Conservation (phyloP, 2,797 vertebrate species). For the Danio kyathit region DNA sequence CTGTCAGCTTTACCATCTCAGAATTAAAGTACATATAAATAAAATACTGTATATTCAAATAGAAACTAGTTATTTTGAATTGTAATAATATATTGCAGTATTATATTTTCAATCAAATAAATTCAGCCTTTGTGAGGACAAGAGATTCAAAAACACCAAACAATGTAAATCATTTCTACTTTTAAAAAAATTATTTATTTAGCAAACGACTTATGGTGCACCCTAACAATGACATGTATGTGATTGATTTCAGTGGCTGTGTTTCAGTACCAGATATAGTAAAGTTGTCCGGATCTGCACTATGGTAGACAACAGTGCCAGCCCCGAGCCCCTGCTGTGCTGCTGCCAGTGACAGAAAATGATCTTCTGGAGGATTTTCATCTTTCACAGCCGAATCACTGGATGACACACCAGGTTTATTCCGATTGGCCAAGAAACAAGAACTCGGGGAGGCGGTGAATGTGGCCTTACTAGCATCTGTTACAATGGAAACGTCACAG, state of each 20-base stretch:
- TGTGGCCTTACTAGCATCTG: slow-evolving; percentile 96
- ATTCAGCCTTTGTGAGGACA: no score
- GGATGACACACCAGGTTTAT: slow-evolving; percentile 77
- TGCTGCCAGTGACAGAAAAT: slow-evolving; percentile 80
- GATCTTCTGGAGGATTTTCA: slow-evolving; percentile 83
- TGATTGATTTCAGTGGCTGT: neutral
- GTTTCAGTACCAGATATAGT: slow-evolving; percentile 81
- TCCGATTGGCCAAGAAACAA: slow-evolving; percentile 96
- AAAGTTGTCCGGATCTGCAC: slow-evolving; percentile 77
- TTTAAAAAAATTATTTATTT: no score
- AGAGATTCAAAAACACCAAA: no score
- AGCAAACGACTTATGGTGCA: no score
- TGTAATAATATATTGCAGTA: no score
- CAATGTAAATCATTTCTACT: no score
- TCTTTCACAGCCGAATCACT: slow-evolving; percentile 90
- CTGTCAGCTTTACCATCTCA: no score
- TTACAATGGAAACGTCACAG: slow-evolving; percentile 53
- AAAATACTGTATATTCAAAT: no score
- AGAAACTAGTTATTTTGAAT: no score
- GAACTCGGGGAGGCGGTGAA: slow-evolving; percentile 97
- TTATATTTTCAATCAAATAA: no score
- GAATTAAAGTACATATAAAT: no score
- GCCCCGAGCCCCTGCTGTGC: slow-evolving; percentile 76
- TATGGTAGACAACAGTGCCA: slow-evolving; percentile 76
- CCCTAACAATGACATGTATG: no score